Evolutionary conservation across 2,113 vertebrate genomes (phyloP).

Genomic region (Strigops habroptila): DNA sequence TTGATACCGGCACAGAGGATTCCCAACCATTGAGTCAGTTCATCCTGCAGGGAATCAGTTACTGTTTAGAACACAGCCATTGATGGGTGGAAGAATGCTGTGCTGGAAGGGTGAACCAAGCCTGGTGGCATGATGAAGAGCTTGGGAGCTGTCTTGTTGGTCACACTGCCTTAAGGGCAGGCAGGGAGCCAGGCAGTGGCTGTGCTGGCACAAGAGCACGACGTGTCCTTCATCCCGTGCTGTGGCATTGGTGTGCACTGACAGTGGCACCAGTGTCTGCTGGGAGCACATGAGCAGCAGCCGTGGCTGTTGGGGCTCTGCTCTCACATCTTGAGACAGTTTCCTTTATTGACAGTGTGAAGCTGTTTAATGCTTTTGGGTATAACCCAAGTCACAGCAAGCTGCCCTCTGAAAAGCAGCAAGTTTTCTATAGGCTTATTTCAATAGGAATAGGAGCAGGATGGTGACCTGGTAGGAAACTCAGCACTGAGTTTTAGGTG

Average conservation of each 20-base stretch:
- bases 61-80: not conserved
- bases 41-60: fast-evolving
- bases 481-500: not conserved
- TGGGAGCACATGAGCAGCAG: not conserved
- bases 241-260: fast-evolving
- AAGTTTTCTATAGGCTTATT: not conserved
- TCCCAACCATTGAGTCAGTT: not conserved
- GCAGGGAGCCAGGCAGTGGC: not conserved
- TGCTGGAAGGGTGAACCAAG: not conserved
- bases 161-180: not conserved
- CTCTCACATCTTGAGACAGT: not conserved
- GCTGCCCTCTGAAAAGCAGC: not conserved
- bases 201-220: fast-evolving
- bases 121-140: not conserved
- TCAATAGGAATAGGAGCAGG: not conserved
- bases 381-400: not conserved
- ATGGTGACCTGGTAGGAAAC: not conserved
- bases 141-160: not conserved
- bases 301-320: not conserved
- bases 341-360: not conserved
- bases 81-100: not conserved
- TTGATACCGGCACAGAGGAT: not conserved
- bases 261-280: fast-evolving
- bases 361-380: not conserved
- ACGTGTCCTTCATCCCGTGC: not conserved